Base-by-base conservation (phyloP, 2,113 vertebrate species). In the Bubalus kerabau region DNA sequence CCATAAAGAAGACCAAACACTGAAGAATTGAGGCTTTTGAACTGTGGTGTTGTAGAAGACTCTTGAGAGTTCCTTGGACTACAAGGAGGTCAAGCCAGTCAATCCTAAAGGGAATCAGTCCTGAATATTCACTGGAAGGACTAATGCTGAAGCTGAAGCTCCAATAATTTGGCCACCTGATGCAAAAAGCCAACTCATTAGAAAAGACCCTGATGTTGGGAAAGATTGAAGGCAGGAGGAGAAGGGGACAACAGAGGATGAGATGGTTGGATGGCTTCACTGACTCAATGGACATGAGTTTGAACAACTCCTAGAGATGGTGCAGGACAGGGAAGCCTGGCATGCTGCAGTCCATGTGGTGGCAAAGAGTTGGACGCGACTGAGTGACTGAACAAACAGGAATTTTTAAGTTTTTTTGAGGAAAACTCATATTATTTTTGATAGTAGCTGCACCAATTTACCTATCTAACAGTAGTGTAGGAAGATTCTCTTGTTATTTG, bases 291-390 rank as follows among this genome's bases (percentile, higher is more conserved):
- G 32, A n/a, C 32, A 9, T 67, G 62, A 67, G 62, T 67, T 10
- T n/a, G 32, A 67, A n/a, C 62, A 67, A n/a, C 32, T n/a, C 4
- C 62, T 67, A 4, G 62, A 67, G 16, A 67, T n/a, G 32, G 32
- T 19, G 32, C n/a, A 67, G 62, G 32, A 67, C 62, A 67, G 64
- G 32, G 2, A 67, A 67, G 17, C 32, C 64, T 67, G 64, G 17
- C 17, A 21, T 67, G 64, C 32, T 62, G 4, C 8, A 67, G 8
- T 67, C 32, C 64, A 36, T 21, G 32, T 0, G 4, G 4, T n/a
- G 32, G 17, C 64, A 67, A 67, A n/a, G 16, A 5, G 8, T 19
- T 4, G 0, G 32, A 67, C 16, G 19, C 0, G 8, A 67, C 16
- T n/a, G 64, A 36, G 8, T 36, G 32, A 67, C 32, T n/a, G 32